phyloP scores from a whole-genome alignment of 2,797 vertebrate genomes.

The Oceanodroma leucorhoa region DNA sequence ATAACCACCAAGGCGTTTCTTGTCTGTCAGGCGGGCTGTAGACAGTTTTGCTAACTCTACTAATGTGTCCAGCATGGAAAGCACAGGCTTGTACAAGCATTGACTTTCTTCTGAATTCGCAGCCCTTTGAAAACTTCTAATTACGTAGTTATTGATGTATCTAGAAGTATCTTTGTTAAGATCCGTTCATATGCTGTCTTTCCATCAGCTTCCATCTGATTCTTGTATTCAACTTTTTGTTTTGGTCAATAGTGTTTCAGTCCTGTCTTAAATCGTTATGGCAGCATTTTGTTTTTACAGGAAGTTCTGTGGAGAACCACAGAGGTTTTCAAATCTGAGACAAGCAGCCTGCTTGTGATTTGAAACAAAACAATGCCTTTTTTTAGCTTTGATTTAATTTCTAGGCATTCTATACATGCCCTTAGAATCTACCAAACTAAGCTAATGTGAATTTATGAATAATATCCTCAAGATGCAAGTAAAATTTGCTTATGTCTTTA shows the following conservation, averaged over 20 bases:
- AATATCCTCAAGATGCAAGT: slow-evolving; percentile 32
- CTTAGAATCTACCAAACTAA: not conserved
- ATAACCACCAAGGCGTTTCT: not conserved
- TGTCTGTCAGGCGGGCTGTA: not conserved
- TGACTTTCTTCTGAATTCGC: not conserved
- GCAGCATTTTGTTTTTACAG: not conserved
- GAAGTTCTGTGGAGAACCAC: not conserved
- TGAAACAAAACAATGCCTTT: not conserved
- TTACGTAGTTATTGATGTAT: too few species aligned
- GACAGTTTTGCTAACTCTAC: not conserved
- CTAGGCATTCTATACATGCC: not conserved
- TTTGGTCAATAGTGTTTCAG: not conserved
- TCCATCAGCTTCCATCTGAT: not conserved
- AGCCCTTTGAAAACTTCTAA: not conserved
- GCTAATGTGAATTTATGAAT: not conserved
- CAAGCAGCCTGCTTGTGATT: not conserved
- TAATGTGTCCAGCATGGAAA: not conserved
- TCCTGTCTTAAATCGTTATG: not conserved
- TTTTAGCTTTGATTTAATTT: slow-evolving; percentile 6
- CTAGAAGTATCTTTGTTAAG: not conserved
- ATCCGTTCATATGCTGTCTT: not conserved
- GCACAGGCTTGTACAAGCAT: not conserved
- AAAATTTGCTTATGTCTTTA: not conserved
- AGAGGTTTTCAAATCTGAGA: not conserved
- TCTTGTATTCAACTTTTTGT: not conserved